Percentiles rank a stretch among this genome's conserved stretches.
These are phyloP conservation scores for Yponomeuta evonymella DNA, from an alignment of 2,888 invertebrate species.

Conservation along the genomic window DNA sequence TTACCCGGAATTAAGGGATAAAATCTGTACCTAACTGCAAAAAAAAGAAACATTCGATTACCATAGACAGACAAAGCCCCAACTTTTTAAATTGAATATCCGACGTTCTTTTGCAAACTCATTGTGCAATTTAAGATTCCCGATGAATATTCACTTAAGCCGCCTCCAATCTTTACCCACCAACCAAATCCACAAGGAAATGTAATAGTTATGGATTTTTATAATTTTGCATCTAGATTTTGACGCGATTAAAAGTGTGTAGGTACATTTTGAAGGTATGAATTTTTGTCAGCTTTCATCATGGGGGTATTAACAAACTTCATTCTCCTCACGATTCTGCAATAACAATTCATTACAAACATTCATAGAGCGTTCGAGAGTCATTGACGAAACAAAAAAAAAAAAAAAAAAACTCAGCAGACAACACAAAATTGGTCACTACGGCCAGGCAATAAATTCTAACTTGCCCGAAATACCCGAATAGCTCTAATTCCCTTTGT, in stretches of 20 bases:
- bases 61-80: conserved; percentile 14
- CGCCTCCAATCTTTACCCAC: no score
- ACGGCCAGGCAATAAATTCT: conserved; percentile 60
- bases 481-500: conserved; percentile 52
- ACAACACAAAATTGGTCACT: conserved; percentile 45
- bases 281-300: no score
- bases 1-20: conserved; percentile 23
- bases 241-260: no score
- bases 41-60: conserved; percentile 46
- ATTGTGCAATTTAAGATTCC: no score
- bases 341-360: background rate
- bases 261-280: no score
- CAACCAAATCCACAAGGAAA: no score
- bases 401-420: background rate
- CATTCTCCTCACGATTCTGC: background rate
- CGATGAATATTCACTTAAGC: no score
- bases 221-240: no score
- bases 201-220: no score
- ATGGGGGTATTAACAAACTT: no score
- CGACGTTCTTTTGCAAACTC: background rate
- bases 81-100: conserved; percentile 21
- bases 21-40: conserved; percentile 28
- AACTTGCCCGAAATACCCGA: conserved; percentile 56
- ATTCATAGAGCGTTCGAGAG: background rate
- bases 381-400: conserved; percentile 34